Base-by-base conservation (phyloP, 2,888 invertebrate genomes). In the Mechanitis messenoides region DNA sequence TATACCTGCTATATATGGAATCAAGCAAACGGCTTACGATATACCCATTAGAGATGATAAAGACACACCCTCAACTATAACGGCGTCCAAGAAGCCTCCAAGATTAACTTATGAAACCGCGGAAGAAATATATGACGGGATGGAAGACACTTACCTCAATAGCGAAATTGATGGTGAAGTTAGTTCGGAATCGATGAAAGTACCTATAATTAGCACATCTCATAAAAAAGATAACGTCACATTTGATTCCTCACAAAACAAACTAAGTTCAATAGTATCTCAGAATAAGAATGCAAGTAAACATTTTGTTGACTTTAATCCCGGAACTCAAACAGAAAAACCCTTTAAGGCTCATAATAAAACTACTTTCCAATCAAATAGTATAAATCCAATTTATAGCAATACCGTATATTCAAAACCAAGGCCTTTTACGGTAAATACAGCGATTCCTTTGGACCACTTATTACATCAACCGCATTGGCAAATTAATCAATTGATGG, bases 271-370 rank as follows among this genome's bases (percentile, higher is more conserved):
- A 55, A 75, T 74, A 60, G 66, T 70, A 60, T 55, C 55, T 31
- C 66, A 73, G 7, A 80, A 76, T 65, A 73, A 76, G 42, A 71
- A 72, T 59, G 74, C 42, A 42, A 42, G 33, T 33, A 45, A 45
- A 3, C 56, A 60, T 55, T 31, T 55, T 58, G 65, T 78, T 33
- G 72, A 79, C 55, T 80, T 80, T 45, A 85, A 88, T 65, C 71
- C 78, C 61, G 90, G 89, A 56, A 85, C 85, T 28, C 91, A 91
- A 77, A 91, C 91, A 7, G 91, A 91, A 73, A 88, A 90, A 68
- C 90, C 90, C 9, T 91, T 90, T 69, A 74, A 73, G 45, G 74
- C 77, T 12, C 76, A 73, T 45, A 88, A 87, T 61, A 83, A 76
- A 67, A 80, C 82, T 55, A 60, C 67, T 35, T 82, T 84, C 76